phyloP scores from a whole-genome alignment of 2,888 invertebrate species.

The Stictocephala bisonia region DNA sequence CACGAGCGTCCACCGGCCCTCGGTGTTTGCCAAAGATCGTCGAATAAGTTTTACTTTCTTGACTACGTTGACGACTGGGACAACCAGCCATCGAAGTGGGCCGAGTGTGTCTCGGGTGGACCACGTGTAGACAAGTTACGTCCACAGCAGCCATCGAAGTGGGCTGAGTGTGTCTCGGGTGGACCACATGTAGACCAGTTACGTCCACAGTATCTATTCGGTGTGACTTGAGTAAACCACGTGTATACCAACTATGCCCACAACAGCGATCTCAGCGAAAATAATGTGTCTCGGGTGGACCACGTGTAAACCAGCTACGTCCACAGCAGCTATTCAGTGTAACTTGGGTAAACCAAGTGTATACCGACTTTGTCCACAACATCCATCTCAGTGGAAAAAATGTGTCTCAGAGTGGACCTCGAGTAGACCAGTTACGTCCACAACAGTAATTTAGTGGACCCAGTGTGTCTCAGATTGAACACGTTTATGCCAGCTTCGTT shows the following conservation, averaged over 20 bases:
- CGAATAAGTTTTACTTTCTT: slow-evolving; percentile 58
- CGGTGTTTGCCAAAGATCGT: slow-evolving; percentile 53
- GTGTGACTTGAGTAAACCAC: neutral
- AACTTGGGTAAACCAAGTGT: neutral
- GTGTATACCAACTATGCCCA: too few species aligned
- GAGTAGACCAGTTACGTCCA: neutral
- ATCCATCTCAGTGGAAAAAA: too few species aligned
- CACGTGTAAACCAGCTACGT: slow-evolving; percentile 3
- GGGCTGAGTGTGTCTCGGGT: neutral
- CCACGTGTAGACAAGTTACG: slow-evolving; percentile 1
- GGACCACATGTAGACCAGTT: neutral
- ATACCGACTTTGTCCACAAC: too few species aligned
- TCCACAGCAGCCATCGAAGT: neutral
- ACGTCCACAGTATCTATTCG: too few species aligned
- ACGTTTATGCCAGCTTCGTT: too few species aligned
- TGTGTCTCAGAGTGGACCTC: neutral
- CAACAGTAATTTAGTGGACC: too few species aligned
- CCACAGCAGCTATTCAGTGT: neutral
- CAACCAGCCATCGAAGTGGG: slow-evolving; percentile 22
- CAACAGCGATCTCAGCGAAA: too few species aligned
- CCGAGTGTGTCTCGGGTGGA: slow-evolving; percentile 12
- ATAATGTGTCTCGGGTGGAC: neutral
- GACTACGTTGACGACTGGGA: slow-evolving; percentile 57
- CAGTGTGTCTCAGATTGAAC: too few species aligned
- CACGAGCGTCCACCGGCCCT: slow-evolving; percentile 48